Conservation (phyloP, 2,113 vertebrate species). For the Piaya cayana region DNA sequence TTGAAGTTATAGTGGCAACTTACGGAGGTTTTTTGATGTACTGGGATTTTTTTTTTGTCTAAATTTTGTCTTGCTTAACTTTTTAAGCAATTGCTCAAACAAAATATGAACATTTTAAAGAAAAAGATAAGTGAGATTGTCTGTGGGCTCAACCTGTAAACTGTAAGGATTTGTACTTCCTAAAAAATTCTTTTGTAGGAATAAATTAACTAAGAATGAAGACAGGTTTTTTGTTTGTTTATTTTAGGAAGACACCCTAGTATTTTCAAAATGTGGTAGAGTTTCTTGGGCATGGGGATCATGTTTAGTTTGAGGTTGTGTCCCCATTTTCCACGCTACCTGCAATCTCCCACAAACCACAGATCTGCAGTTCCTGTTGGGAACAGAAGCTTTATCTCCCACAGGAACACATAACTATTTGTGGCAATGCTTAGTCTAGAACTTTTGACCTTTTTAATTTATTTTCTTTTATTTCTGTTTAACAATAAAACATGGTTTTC, state of each 20-base stretch:
- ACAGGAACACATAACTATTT: neutral
- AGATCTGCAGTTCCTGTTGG: neutral
- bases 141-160: neutral
- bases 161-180: neutral
- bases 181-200: neutral
- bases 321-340: neutral
- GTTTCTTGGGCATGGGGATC: neutral
- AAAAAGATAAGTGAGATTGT: neutral
- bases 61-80: neutral
- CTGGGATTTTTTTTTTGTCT: neutral
- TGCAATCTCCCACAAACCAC: neutral
- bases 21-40: rapidly evolving
- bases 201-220: neutral
- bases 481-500: neutral
- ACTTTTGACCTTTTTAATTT: neutral
- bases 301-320: neutral
- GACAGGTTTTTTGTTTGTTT: neutral
- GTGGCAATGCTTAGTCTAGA: neutral
- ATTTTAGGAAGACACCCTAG: neutral
- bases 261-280: neutral
- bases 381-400: neutral
- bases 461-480: neutral
- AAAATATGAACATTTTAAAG: neutral
- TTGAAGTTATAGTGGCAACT: neutral
- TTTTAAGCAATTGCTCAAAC: neutral